phyloP scores from a whole-genome alignment of 2,113 vertebrate genomes.

The Scophthalmus maximus region DNA sequence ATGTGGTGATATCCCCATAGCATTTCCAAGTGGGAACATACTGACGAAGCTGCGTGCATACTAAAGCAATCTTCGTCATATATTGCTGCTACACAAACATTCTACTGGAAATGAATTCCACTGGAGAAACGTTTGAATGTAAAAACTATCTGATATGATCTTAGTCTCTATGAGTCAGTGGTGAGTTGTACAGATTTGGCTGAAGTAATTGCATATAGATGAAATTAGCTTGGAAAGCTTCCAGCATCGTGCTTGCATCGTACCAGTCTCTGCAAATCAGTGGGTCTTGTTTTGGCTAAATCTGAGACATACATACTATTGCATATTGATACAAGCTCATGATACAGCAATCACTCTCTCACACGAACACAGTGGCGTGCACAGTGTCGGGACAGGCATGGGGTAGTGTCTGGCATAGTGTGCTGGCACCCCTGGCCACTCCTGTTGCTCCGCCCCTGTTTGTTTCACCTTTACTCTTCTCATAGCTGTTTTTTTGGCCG shows the following conservation, averaged over 20 bases:
- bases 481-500: not conserved
- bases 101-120: not conserved
- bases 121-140: not conserved
- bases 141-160: conserved; percentile 8
- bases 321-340: conserved; percentile 7
- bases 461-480: not conserved
- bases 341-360: conserved; percentile 6
- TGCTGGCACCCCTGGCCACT: not conserved
- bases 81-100: no score
- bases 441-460: not conserved
- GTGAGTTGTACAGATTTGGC: conserved; percentile 7
- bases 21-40: not conserved
- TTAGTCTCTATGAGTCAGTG: not conserved
- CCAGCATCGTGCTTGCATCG: not conserved
- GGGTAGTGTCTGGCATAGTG: not conserved
- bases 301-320: not conserved
- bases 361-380: not conserved
- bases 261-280: not conserved
- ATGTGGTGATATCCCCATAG: not conserved
- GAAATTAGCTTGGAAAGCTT: conserved; percentile 22
- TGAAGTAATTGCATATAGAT: not conserved
- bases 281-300: not conserved
- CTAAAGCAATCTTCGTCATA: not conserved
- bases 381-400: not conserved
- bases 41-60: not conserved